Conservation (phyloP, 2,888 invertebrate species). For the Sphinx pinastri region DNA sequence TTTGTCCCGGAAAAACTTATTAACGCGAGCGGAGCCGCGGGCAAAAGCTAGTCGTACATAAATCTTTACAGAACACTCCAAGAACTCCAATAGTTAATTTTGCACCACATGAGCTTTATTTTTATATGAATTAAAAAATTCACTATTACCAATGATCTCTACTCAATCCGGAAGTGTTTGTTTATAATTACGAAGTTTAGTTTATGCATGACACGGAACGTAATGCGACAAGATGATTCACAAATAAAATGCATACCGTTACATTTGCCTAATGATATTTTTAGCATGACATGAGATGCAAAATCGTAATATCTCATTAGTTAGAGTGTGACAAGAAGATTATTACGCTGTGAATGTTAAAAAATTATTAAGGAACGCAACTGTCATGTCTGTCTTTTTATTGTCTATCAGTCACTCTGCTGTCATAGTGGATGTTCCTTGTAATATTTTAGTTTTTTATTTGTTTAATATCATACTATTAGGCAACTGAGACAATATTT, state of each 20-base stretch:
- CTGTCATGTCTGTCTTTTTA: constrained; percentile 36
- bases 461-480: constrained; percentile 69
- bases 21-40: too few relatives aligned
- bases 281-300: constrained; percentile 24
- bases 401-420: constrained; percentile 33
- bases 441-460: constrained; percentile 80
- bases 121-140: too few relatives aligned
- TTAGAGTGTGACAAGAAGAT: constrained; percentile 7
- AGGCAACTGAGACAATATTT: constrained; percentile 63
- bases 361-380: constrained; percentile 4
- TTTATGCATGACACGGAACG: constrained; percentile 54
- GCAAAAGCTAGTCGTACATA: too few relatives aligned
- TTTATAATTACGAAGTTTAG: not conserved
- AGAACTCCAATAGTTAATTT: too few relatives aligned
- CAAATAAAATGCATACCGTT: constrained; percentile 6
- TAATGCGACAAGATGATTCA: constrained; percentile 51
- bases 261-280: constrained; percentile 27
- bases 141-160: too few relatives aligned
- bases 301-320: not conserved
- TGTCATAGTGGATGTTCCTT: constrained; percentile 65
- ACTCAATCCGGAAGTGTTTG: not conserved
- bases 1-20: too few relatives aligned
- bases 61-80: too few relatives aligned
- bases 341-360: constrained; percentile 13
- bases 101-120: too few relatives aligned